A percentile compares a stretch with the other conserved stretches of the same genome.
Evolutionary conservation across 1,140 invertebrate species (phyloP).

Genomic region (Ladona fulva): DNA sequence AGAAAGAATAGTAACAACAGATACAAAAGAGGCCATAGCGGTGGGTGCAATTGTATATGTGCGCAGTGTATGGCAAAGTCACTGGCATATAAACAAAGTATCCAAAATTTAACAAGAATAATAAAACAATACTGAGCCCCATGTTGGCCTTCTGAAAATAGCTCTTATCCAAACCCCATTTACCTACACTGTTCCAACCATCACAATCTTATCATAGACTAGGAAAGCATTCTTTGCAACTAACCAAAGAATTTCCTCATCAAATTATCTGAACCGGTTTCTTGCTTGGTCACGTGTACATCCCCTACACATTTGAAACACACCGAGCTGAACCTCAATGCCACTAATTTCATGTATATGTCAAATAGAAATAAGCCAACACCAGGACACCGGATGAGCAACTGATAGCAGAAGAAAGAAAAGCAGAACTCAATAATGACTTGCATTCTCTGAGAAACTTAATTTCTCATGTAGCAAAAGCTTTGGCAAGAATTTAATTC

Average conservation of each 20-base stretch:
- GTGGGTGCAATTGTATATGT: neutral
- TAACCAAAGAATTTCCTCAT: neutral
- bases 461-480: too few species aligned
- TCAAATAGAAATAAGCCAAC: constrained; percentile 1
- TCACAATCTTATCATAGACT: neutral
- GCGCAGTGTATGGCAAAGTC: neutral
- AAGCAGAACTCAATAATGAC: neutral
- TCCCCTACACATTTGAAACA: neutral
- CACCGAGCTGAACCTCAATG: neutral
- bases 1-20: neutral
- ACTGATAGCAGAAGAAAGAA: neutral
- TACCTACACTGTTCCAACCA: neutral
- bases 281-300: neutral
- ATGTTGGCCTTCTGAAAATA: neutral
- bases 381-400: constrained; percentile 6
- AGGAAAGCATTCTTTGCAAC: neutral
- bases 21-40: neutral
- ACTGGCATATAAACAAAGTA: too few species aligned
- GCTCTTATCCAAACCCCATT: neutral
- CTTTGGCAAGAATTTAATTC: too few species aligned
- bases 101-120: too few species aligned
- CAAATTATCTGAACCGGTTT: neutral
- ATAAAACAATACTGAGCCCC: neutral
- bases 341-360: neutral
- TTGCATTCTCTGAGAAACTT: neutral